These are phyloP conservation scores for Lepidurus arcticus DNA, from an alignment of 1,140 invertebrate species.

Conservation along the genomic window DNA sequence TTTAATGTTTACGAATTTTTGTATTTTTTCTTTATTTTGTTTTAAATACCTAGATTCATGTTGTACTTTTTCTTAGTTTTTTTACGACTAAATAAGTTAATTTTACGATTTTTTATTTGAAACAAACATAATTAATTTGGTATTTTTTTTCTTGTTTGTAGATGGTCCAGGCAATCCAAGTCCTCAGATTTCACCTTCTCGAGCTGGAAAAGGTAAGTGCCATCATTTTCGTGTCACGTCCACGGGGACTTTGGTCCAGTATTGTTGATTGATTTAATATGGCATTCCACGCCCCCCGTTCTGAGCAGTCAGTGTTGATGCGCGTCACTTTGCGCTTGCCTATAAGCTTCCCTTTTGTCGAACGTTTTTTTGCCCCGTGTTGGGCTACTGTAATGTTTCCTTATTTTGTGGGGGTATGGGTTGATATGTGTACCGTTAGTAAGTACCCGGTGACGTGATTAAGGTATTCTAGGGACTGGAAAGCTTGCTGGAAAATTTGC, in stretches of 20 bases:
- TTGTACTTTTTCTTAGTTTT: not conserved
- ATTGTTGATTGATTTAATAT: slow-evolving; percentile 5
- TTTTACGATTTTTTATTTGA: not conserved
- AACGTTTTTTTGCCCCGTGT: not conserved
- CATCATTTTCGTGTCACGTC: not conserved
- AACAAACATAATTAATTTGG: slow-evolving; percentile 29
- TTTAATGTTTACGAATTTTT: too few relatives aligned
- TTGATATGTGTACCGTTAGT: not conserved
- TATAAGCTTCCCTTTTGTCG: not conserved
- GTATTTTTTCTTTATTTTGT: too few relatives aligned
- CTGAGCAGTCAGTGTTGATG: not conserved
- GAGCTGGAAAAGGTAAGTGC: slow-evolving; percentile 99
- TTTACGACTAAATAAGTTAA: not conserved
- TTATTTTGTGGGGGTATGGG: not conserved
- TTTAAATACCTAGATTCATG: not conserved
- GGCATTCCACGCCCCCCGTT: not conserved
- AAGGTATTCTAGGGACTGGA: not conserved
- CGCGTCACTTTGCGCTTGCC: not conserved
- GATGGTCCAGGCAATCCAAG: slow-evolving; percentile 99
- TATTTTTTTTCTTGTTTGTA: slow-evolving; percentile 61
- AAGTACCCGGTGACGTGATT: not conserved
- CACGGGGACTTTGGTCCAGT: not conserved
- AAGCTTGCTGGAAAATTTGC: not conserved
- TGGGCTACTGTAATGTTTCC: not conserved
- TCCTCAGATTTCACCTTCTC: slow-evolving; percentile 99